Conservation (phyloP, 2,113 vertebrate species). For the Elgaria multicarinata region DNA sequence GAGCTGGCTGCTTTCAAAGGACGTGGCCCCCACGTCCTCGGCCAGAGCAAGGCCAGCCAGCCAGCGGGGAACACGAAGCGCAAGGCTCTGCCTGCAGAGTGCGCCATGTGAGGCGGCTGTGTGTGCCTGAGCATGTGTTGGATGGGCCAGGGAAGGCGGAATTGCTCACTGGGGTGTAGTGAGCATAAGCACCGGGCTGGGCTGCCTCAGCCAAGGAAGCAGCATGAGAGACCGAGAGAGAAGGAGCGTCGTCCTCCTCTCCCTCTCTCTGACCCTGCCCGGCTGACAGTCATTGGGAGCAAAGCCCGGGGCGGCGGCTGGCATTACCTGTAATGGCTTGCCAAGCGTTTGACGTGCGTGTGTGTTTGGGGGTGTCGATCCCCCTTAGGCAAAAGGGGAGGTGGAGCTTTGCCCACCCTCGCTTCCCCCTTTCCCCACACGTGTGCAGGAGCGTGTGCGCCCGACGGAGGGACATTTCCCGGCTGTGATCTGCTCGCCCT, state of each 20-base stretch:
- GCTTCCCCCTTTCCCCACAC: not conserved
- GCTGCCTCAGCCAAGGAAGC: not conserved
- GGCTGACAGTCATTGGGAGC: not conserved
- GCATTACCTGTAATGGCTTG: too few species aligned
- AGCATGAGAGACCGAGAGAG: too few species aligned
- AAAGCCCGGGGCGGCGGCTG: not conserved
- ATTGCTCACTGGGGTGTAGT: constrained; percentile 51
- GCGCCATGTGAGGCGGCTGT: constrained; percentile 27
- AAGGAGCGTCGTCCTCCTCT: not conserved
- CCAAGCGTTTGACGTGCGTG: not conserved
- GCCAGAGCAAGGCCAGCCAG: not conserved
- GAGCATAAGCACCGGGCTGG: not conserved
- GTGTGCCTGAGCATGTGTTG: constrained; percentile 24
- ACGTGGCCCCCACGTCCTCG: too few species aligned
- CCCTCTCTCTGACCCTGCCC: not conserved
- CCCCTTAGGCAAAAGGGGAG: not conserved
- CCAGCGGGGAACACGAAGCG: not conserved
- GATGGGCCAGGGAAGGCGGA: constrained; percentile 39
- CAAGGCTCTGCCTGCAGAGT: constrained; percentile 21
- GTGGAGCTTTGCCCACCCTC: not conserved
- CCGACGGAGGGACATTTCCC: not conserved
- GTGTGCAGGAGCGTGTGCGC: not conserved
- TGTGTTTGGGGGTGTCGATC: not conserved
- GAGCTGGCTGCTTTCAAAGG: not conserved
- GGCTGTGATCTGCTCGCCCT: not conserved